These are phyloP conservation scores for Lordiphosa fenestrarum DNA, from an alignment of 2,888 invertebrate species.

Conservation along the genomic window DNA sequence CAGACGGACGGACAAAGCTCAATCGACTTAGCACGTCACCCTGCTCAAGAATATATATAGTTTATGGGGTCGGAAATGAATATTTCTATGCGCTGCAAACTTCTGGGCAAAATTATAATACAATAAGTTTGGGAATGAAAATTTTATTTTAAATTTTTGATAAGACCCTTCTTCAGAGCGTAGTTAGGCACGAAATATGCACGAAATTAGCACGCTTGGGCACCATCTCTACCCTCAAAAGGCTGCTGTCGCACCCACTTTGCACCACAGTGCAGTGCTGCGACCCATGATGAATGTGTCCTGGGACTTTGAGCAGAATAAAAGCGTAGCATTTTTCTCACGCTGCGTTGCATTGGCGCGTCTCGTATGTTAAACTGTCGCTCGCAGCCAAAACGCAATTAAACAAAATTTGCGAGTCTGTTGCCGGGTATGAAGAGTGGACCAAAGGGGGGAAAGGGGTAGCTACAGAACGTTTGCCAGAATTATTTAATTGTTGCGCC, in stretches of 20 bases:
- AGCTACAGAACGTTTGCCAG: conserved; percentile 38
- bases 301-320: conserved; percentile 20
- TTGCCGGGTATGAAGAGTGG: background rate
- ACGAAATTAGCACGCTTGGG: too few species aligned
- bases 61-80: too few species aligned
- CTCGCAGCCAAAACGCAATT: conserved; percentile 78
- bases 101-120: too few species aligned
- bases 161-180: too few species aligned
- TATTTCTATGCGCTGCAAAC: too few species aligned
- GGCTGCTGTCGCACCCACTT: background rate
- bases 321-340: conserved; percentile 60
- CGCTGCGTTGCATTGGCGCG: conserved; percentile 45
- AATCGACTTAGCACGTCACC: too few species aligned
- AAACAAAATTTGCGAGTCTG: conserved; percentile 77
- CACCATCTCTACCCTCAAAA: too few species aligned
- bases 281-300: conserved; percentile 61
- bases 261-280: background rate
- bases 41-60: too few species aligned
- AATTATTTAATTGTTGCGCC: conserved; percentile 79
- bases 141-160: too few species aligned
- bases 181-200: too few species aligned
- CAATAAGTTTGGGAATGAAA: too few species aligned
- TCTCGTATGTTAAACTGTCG: conserved; percentile 79
- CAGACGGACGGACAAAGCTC: too few species aligned
- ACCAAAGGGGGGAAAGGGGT: conserved; percentile 1